Percentiles rank a stretch among this genome's conserved stretches.
Conservation (phyloP, 2,797 vertebrate species). For the Coregonus suidteri region DNA sequence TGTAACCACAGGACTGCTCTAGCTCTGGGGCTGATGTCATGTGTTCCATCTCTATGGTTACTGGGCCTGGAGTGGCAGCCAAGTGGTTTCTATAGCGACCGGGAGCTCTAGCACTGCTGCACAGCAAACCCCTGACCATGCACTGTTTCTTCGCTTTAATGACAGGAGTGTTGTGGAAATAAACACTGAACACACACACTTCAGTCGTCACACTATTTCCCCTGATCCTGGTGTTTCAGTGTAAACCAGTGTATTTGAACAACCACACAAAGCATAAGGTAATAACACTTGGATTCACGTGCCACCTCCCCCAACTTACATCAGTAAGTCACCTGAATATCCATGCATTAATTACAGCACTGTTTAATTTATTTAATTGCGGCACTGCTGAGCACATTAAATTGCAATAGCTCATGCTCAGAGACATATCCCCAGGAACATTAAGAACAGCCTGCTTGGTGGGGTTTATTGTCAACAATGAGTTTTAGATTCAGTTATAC, state of each 20-base stretch:
- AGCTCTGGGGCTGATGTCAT: constrained; percentile 51
- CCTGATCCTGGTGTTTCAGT: no score
- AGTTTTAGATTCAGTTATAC: background rate
- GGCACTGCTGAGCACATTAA: no score
- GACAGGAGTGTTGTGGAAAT: background rate
- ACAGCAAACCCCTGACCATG: background rate
- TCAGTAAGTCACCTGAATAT: no score
- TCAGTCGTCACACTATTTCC: background rate
- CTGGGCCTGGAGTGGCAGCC: constrained; percentile 71
- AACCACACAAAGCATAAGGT: no score
- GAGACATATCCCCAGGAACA: background rate
- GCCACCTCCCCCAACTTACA: no score
- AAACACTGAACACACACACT: background rate
- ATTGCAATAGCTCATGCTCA: no score
- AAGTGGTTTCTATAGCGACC: constrained; percentile 55
- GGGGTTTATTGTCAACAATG: background rate
- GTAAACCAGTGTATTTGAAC: no score
- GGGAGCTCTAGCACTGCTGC: constrained; percentile 36
- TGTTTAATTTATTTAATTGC: no score
- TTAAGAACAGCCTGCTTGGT: background rate
- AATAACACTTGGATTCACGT: no score
- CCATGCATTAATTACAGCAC: no score
- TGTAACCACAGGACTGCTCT: constrained; percentile 55
- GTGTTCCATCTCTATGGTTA: constrained; percentile 63
- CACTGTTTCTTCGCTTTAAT: background rate